phyloP scores from a whole-genome alignment of 2,797 vertebrate genomes.

The Sorex maritimensis region DNA sequence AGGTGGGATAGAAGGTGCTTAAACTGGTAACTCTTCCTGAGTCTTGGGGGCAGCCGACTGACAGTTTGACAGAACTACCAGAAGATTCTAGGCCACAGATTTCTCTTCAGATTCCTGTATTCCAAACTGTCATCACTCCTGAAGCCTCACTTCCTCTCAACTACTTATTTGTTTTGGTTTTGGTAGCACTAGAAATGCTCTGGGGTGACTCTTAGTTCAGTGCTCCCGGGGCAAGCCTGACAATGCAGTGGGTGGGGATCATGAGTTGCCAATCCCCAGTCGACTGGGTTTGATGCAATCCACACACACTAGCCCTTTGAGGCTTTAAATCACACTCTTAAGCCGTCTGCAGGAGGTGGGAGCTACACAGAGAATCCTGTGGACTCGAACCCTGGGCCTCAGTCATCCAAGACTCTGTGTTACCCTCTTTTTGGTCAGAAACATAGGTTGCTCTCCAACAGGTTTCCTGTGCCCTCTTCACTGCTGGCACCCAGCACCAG shows the following conservation, averaged over 20 bases:
- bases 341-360: not conserved
- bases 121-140: not conserved
- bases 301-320: no score
- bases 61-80: not conserved
- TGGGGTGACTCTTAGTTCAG: not conserved
- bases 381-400: not conserved
- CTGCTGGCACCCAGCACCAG: not conserved
- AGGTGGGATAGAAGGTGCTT: slow-evolving; percentile 8
- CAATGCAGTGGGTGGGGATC: no score
- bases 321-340: no score
- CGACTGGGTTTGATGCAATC: no score
- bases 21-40: not conserved
- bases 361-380: not conserved
- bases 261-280: no score
- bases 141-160: not conserved
- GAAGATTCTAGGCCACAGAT: not conserved
- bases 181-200: no score
- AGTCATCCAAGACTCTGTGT: not conserved
- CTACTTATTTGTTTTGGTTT: no score
- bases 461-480: slow-evolving; percentile 4
- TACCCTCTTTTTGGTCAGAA: slow-evolving; percentile 37
- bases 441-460: slow-evolving; percentile 31
- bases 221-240: no score
- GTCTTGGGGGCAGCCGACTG: slow-evolving; percentile 13
- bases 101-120: not conserved